A percentile compares a stretch with the other conserved stretches of the same genome.
Evolutionary conservation across 1,140 invertebrate species (phyloP).

Genomic region (Paraescarpia echinospica): DNA sequence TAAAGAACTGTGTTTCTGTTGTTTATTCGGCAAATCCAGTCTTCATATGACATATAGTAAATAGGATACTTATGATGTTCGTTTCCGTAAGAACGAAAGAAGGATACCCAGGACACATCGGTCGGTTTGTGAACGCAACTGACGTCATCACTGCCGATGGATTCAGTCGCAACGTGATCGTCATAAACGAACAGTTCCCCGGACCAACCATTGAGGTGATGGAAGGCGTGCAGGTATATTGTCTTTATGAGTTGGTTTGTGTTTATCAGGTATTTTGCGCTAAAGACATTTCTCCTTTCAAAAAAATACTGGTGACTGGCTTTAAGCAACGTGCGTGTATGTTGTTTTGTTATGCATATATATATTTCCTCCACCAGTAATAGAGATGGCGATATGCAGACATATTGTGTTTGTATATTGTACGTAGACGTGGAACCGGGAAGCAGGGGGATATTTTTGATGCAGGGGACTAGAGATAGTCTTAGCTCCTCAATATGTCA

Average conservation of each 20-base stretch:
- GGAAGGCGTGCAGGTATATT: conserved; percentile 14
- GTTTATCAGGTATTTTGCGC: too few species aligned
- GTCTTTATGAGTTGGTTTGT: not conserved
- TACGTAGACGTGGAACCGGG: too few species aligned
- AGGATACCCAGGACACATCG: not conserved
- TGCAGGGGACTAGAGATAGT: too few species aligned
- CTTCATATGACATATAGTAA: too few species aligned
- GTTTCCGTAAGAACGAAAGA: not conserved
- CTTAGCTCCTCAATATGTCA: too few species aligned
- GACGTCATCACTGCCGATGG: conserved; percentile 26
- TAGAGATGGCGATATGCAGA: too few species aligned
- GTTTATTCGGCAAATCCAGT: too few species aligned
- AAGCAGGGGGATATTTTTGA: too few species aligned
- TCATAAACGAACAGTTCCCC: conserved; percentile 23
- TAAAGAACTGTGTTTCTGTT: too few species aligned
- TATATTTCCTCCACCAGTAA: not conserved
- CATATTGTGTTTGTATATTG: too few species aligned
- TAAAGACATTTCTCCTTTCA: not conserved
- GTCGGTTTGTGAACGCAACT: not conserved
- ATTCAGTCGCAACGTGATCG: conserved; percentile 14
- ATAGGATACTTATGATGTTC: not conserved
- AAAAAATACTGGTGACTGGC: not conserved
- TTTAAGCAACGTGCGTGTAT: not conserved
- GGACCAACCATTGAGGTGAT: conserved; percentile 25
- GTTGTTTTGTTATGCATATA: not conserved